These are phyloP conservation scores for Lamellibrachia columna DNA, from an alignment of 2,888 invertebrate genomes.

Conservation along the genomic window DNA sequence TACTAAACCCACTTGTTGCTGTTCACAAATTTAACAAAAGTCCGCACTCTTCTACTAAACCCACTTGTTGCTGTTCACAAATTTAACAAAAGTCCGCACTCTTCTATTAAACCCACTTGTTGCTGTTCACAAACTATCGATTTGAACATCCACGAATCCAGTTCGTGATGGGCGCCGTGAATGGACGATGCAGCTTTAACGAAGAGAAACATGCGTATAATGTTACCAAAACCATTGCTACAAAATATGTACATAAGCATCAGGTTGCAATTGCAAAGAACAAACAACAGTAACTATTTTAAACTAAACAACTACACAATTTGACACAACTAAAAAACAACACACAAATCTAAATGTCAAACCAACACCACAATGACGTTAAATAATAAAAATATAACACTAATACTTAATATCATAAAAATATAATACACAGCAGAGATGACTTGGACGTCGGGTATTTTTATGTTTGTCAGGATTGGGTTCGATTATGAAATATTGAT, in stretches of 20 bases:
- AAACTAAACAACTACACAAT: background rate
- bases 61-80: no score
- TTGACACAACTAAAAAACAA: background rate
- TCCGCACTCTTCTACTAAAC: no score
- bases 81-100: no score
- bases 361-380: background rate
- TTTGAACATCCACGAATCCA: no score
- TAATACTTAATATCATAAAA: background rate
- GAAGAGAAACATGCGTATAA: background rate
- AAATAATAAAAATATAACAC: background rate
- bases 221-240: background rate
- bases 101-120: no score
- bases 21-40: no score
- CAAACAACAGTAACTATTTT: background rate
- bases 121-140: no score
- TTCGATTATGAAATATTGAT: background rate
- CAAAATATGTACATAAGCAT: background rate
- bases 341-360: background rate
- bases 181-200: no score
- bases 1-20: no score
- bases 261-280: background rate
- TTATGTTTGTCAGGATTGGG: background rate
- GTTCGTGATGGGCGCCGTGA: no score
- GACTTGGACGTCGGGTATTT: background rate
- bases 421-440: background rate